Conservation (phyloP, 2,113 vertebrate genomes). For the Poeciliopsis prolifica region DNA sequence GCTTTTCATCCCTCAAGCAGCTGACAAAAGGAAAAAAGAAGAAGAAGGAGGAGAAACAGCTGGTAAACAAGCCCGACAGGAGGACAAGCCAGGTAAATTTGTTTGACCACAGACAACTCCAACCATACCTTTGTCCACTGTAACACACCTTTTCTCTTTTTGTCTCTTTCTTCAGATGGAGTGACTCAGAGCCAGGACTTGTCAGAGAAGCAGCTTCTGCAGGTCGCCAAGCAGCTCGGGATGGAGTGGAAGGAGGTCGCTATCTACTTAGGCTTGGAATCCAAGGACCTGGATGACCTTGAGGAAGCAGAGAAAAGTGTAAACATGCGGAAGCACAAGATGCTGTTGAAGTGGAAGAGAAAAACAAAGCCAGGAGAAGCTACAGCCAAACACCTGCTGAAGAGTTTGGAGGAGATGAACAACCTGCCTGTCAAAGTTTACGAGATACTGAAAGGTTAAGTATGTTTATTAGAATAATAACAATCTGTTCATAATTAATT, state of each 20-base stretch:
- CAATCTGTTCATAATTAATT: too few relatives aligned
- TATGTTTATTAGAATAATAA: neutral
- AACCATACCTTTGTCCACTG: neutral
- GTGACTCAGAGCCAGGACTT: conserved; percentile 38
- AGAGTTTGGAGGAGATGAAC: conserved; percentile 56
- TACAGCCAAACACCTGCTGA: conserved; percentile 59
- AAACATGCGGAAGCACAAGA: conserved; percentile 77
- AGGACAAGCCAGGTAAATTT: conserved; percentile 72
- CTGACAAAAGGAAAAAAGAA: conserved; percentile 62
- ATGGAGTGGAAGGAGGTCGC: conserved; percentile 82
- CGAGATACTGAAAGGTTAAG: conserved; percentile 75
- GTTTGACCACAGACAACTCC: neutral
- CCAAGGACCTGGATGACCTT: conserved; percentile 78
- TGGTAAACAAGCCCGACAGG: conserved; percentile 73
- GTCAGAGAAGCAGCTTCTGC: conserved; percentile 81
- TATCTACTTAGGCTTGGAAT: conserved; percentile 78
- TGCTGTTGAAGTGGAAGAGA: conserved; percentile 82
- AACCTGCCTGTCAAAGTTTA: conserved; percentile 74
- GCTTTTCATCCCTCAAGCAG: neutral
- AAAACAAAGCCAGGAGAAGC: conserved; percentile 62
- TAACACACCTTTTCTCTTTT: neutral
- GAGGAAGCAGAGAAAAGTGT: conserved; percentile 68
- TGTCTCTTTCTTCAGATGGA: conserved; percentile 65
- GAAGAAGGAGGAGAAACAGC: conserved; percentile 61
- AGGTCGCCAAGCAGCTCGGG: conserved; percentile 78